phyloP scores from a whole-genome alignment of 2,888 invertebrate species.

The Bellardia bayeri region DNA sequence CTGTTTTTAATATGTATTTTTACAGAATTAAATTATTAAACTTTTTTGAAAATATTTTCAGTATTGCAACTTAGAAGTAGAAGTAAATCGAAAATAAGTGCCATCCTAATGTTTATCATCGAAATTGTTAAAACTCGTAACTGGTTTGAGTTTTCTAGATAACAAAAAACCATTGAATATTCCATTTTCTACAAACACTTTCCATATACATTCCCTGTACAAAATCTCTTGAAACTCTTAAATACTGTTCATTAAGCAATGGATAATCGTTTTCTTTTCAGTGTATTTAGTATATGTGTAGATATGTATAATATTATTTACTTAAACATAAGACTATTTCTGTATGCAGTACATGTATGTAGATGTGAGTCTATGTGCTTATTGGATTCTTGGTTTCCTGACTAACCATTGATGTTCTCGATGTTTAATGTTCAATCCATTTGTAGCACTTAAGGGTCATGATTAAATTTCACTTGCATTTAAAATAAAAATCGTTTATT shows the following conservation, averaged over 20 bases:
- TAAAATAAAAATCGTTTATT: slow-evolving; percentile 23
- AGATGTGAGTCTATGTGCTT: neutral
- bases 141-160: too few relatives aligned
- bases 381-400: slow-evolving; percentile 47
- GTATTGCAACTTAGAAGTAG: too few relatives aligned
- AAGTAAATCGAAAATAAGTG: too few relatives aligned
- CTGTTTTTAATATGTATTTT: too few relatives aligned
- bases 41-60: too few relatives aligned
- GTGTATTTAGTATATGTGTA: neutral
- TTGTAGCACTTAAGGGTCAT: slow-evolving; percentile 70
- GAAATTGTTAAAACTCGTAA: too few relatives aligned
- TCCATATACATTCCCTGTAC: neutral
- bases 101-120: too few relatives aligned
- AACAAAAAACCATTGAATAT: too few relatives aligned
- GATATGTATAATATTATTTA: slow-evolving; percentile 9
- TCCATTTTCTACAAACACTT: too few relatives aligned
- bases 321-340: neutral
- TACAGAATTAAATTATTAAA: too few relatives aligned
- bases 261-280: slow-evolving; percentile 23
- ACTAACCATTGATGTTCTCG: slow-evolving; percentile 27
- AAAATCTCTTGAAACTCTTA: neutral
- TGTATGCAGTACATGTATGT: neutral
- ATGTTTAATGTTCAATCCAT: slow-evolving; percentile 64
- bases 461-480: slow-evolving; percentile 69
- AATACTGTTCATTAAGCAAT: slow-evolving; percentile 26